A percentile compares a stretch with the other conserved stretches of the same genome.
Conservation (phyloP, 1,140 invertebrate species). For the Acromyrmex charruanus region DNA sequence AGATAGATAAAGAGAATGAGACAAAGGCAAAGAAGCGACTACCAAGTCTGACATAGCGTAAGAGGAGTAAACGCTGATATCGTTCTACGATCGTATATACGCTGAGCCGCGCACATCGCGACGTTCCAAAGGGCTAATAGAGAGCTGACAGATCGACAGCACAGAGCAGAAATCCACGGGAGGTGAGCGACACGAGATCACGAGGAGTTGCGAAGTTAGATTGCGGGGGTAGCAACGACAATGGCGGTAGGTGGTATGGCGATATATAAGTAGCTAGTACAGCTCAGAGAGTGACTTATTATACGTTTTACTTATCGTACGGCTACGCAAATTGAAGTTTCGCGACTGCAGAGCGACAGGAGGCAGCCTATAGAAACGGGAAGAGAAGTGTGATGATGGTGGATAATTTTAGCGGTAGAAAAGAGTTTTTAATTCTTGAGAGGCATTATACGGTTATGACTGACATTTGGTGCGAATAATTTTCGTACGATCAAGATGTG, state of each 20-base stretch:
- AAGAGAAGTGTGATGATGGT: not conserved
- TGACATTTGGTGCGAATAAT: not conserved
- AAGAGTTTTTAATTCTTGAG: constrained; percentile 66
- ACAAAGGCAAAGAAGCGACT: constrained; percentile 53
- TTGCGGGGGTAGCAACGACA: constrained; percentile 32
- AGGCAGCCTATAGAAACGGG: constrained; percentile 55
- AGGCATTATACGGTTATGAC: constrained; percentile 38
- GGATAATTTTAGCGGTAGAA: constrained; percentile 19
- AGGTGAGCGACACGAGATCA: constrained; percentile 61
- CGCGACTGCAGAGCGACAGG: constrained; percentile 67
- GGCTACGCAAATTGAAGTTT: constrained; percentile 54
- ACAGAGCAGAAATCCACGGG: constrained; percentile 43
- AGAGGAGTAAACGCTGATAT: constrained; percentile 45
- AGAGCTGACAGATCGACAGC: constrained; percentile 55
- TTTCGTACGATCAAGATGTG: constrained; percentile 9
- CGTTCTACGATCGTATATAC: constrained; percentile 32
- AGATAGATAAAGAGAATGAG: constrained; percentile 15
- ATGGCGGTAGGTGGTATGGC: constrained; percentile 36
- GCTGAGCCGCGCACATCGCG: constrained; percentile 14
- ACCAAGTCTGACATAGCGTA: constrained; percentile 38
- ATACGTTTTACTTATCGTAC: constrained; percentile 51
- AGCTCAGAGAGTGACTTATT: constrained; percentile 55
- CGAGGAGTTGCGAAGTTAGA: constrained; percentile 47
- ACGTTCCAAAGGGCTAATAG: constrained; percentile 45
- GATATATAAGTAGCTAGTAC: constrained; percentile 50